Evolutionary conservation across 2,797 vertebrate species (phyloP).

Genomic region (Alfaro cultratus): DNA sequence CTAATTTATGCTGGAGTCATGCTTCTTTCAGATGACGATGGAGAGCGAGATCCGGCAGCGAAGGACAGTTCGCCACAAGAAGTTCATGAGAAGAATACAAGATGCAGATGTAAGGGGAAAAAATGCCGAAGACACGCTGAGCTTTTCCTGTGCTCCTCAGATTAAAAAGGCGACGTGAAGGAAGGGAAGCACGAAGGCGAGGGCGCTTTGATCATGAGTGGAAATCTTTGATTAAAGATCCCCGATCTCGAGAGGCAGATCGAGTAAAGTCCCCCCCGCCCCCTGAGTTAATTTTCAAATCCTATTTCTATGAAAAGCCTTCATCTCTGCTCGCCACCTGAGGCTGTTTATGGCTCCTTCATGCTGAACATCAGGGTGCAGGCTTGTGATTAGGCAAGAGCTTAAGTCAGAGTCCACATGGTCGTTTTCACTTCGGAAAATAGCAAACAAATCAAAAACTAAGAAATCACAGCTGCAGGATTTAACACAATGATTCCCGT

Average conservation of each 20-base stretch:
- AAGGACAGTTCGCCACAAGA: constrained; percentile 26
- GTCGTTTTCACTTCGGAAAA: background rate
- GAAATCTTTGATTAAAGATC: constrained; percentile 42
- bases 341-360: constrained; percentile 24
- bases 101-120: constrained; percentile 10
- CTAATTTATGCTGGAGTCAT: constrained; percentile 38
- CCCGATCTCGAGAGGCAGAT: constrained; percentile 36
- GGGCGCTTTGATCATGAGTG: constrained; percentile 41
- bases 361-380: constrained; percentile 1
- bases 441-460: background rate
- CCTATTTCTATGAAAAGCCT: constrained; percentile 6
- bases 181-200: constrained; percentile 21
- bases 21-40: constrained; percentile 24
- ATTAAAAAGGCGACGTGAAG: constrained; percentile 50
- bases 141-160: constrained; percentile 35
- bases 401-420: background rate
- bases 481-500: background rate
- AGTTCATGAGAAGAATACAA: constrained; percentile 35
- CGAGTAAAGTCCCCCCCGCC: constrained; percentile 1
- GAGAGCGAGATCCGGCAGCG: constrained; percentile 31
- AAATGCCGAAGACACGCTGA: constrained; percentile 37
- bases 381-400: constrained; percentile 3
- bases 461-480: background rate
- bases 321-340: constrained; percentile 15
- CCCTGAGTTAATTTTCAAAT: constrained; percentile 18